Conservation (phyloP, 2,888 invertebrate species). For the Dorcus hopei region DNA sequence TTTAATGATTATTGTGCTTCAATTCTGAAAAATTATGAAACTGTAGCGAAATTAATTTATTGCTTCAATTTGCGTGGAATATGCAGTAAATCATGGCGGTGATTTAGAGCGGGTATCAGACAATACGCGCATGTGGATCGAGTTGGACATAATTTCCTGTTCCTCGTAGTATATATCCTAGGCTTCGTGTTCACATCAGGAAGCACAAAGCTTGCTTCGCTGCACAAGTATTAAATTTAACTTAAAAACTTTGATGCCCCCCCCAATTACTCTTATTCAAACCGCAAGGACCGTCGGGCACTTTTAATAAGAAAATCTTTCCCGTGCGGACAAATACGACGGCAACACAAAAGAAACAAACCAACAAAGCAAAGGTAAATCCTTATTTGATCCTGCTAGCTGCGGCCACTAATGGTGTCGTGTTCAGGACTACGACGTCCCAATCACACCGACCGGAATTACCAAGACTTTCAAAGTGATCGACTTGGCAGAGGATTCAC, state of each 20-base stretch:
- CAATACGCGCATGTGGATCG: conserved; percentile 33
- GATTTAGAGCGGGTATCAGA: conserved; percentile 30
- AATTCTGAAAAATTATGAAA: conserved; percentile 33
- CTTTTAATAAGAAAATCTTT: too few relatives aligned
- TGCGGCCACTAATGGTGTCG: conserved; percentile 35
- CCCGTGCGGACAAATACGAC: not conserved
- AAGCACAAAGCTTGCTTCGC: conserved; percentile 27
- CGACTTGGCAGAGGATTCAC: too few relatives aligned
- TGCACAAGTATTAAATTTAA: conserved; percentile 24
- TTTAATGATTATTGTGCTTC: conserved; percentile 41
- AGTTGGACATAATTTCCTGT: conserved; percentile 38
- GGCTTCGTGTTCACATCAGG: conserved; percentile 28
- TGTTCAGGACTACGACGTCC: conserved; percentile 14
- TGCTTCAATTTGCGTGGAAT: conserved; percentile 38
- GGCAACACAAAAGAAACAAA: conserved; percentile 25
- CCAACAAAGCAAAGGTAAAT: conserved; percentile 37
- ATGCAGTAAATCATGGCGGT: conserved; percentile 36
- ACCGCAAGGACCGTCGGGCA: too few relatives aligned
- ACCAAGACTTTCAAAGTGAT: conserved; percentile 7
- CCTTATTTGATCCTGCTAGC: conserved; percentile 32
- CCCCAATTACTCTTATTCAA: too few relatives aligned
- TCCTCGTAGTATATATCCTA: conserved; percentile 30
- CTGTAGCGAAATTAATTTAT: conserved; percentile 38
- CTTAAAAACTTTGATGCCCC: too few relatives aligned
- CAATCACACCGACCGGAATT: conserved; percentile 21